A percentile compares a stretch with the other conserved stretches of the same genome.
Conservation (phyloP, 2,113 vertebrate species). For the Tragelaphus scriptus region DNA sequence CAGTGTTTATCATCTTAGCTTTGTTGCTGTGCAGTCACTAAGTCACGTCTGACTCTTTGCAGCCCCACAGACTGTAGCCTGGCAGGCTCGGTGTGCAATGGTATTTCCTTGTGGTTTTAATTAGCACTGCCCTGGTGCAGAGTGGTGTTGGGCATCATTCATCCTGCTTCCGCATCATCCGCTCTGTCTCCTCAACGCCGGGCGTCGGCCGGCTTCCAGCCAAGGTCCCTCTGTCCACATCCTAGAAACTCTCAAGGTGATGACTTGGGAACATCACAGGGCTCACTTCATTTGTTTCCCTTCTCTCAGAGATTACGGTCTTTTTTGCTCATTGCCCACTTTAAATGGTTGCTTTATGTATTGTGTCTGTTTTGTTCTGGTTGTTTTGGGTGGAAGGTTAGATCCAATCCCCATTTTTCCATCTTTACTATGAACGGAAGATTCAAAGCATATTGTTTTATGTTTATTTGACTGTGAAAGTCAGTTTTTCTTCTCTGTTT, state of each 20-base stretch:
- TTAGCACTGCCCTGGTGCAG: neutral
- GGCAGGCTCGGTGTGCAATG: neutral
- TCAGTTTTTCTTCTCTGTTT: neutral
- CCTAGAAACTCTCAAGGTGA: neutral
- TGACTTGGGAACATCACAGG: neutral
- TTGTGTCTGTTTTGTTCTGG: neutral
- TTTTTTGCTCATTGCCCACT: neutral
- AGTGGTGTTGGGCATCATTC: neutral
- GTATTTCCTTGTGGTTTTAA: neutral
- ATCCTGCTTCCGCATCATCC: rapidly evolving
- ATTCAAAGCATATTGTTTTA: neutral
- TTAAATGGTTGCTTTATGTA: neutral
- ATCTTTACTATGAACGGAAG: neutral
- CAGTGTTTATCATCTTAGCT: neutral
- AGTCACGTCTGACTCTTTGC: neutral
- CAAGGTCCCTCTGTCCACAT: neutral
- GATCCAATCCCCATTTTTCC: neutral
- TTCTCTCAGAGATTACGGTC: neutral
- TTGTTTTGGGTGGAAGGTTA: neutral
- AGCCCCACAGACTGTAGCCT: neutral
- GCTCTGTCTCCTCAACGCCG: neutral
- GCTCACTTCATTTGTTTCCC: neutral
- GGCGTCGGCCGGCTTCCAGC: neutral
- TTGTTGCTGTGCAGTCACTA: neutral
- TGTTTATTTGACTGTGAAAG: neutral